Conservation (phyloP, 2,113 vertebrate genomes). For the Bufo gargarizans region DNA sequence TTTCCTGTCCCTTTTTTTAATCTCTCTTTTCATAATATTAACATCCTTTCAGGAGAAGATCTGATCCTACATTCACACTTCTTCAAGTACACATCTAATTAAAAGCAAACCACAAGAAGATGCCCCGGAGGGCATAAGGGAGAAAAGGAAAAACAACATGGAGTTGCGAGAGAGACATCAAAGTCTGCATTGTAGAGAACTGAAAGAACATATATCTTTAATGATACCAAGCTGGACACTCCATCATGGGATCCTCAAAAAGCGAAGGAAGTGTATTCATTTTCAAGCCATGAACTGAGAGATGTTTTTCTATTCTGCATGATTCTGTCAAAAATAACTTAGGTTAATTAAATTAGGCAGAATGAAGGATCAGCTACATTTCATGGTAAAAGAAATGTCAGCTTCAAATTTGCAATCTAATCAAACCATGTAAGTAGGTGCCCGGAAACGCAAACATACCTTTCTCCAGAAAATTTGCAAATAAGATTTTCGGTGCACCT, state of each 20-base stretch:
- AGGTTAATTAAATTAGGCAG: background rate
- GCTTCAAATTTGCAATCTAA: too few relatives aligned
- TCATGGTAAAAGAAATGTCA: background rate
- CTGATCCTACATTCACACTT: slow-evolving; percentile 47
- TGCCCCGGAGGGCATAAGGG: slow-evolving; percentile 35
- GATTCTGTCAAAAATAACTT: background rate
- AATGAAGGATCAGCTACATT: background rate
- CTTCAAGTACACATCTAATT: slow-evolving; percentile 57
- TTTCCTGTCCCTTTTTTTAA: slow-evolving; percentile 26
- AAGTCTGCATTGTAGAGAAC: slow-evolving; percentile 46
- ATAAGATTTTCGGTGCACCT: too few relatives aligned
- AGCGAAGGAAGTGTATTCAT: background rate
- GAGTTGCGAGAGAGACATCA: slow-evolving; percentile 35
- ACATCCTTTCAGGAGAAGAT: slow-evolving; percentile 33
- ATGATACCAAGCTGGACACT: background rate
- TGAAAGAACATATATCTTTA: slow-evolving; percentile 26
- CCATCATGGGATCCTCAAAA: slow-evolving; percentile 7
- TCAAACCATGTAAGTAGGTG: too few relatives aligned
- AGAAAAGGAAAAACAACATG: slow-evolving; percentile 41
- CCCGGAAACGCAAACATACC: too few relatives aligned
- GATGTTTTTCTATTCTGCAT: background rate
- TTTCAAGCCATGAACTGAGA: background rate
- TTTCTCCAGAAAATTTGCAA: too few relatives aligned
- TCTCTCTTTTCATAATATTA: slow-evolving; percentile 31
- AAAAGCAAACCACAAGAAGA: slow-evolving; percentile 48